Percentiles rank a stretch among this genome's conserved stretches.
Evolutionary conservation across 2,113 vertebrate genomes (phyloP).

Genomic region (Ochotona princeps): DNA sequence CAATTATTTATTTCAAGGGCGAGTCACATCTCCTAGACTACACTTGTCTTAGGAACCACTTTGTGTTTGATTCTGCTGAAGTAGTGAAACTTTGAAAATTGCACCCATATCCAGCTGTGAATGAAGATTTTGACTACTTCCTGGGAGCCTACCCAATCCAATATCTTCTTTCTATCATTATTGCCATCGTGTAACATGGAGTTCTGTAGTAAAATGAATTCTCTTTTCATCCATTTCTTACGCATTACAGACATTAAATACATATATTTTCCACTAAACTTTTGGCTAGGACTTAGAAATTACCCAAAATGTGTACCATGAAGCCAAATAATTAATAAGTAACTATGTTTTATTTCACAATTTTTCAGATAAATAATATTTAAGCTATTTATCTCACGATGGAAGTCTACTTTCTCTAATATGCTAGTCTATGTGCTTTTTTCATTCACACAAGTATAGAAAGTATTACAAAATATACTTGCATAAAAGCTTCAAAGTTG

Average conservation of each 20-base stretch:
- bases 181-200: background rate
- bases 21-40: background rate
- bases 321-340: slow-evolving; percentile 6
- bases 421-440: background rate
- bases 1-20: background rate
- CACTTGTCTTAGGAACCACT: background rate
- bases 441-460: background rate
- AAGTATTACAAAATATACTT: slow-evolving; percentile 1
- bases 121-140: background rate
- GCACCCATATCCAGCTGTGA: background rate
- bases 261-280: background rate
- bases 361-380: background rate
- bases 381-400: background rate
- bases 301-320: background rate
- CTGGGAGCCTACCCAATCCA: background rate
- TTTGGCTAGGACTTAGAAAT: background rate
- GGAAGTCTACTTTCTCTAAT: background rate
- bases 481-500: background rate
- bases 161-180: background rate
- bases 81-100: background rate
- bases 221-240: background rate
- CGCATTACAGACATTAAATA: background rate
- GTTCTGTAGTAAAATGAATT: background rate
- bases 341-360: background rate
- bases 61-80: background rate